A percentile compares a stretch with the other conserved stretches of the same genome.
These are phyloP conservation scores for Myotis brandtii DNA, from an alignment of 2,113 vertebrate species.

Conservation along the genomic window DNA sequence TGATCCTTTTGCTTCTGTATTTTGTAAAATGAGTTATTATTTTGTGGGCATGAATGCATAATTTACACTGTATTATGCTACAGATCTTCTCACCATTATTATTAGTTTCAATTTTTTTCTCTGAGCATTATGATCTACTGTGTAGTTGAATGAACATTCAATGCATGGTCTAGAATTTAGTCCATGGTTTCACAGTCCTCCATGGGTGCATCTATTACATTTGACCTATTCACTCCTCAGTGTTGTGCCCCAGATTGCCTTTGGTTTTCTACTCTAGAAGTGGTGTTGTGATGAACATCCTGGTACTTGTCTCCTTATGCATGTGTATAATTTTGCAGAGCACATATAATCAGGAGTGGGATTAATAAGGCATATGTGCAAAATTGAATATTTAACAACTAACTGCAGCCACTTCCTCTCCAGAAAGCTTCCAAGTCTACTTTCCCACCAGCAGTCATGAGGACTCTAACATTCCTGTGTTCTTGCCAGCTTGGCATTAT, in stretches of 20 bases:
- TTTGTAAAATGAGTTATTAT: slow-evolving; percentile 24
- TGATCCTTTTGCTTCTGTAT: not conserved
- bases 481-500: not conserved
- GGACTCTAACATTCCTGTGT: not conserved
- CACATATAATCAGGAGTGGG: not conserved
- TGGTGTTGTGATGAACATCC: not conserved
- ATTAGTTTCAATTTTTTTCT: not conserved
- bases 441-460: not conserved
- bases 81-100: not conserved
- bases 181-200: too few species aligned
- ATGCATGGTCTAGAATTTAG: not conserved
- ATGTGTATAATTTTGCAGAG: not conserved
- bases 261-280: not conserved
- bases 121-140: not conserved
- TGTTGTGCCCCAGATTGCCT: not conserved
- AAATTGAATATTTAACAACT: not conserved
- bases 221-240: not conserved
- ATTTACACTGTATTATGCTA: not conserved
- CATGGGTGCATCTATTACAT: not conserved
- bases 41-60: not conserved
- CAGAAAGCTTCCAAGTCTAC: not conserved
- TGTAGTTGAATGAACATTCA: not conserved
- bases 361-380: not conserved
- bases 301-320: not conserved
- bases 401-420: not conserved